A percentile compares a stretch with the other conserved stretches of the same genome.
Conservation (phyloP, 2,113 vertebrate species). For the Stomatorhinus ivindoensis region DNA sequence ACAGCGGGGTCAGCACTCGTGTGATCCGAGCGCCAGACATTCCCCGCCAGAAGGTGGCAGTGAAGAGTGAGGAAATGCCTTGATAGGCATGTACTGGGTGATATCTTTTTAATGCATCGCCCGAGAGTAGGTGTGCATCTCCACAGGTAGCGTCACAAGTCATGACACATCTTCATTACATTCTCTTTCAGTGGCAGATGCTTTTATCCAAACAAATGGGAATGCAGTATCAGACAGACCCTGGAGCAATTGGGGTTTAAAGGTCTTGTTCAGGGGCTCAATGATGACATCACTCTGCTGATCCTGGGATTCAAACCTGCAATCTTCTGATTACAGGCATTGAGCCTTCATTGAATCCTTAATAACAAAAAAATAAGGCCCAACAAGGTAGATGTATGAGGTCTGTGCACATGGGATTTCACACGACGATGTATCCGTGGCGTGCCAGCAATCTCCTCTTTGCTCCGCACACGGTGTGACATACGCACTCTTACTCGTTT, state of each 20-base stretch:
- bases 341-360: not conserved
- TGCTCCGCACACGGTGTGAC: not conserved
- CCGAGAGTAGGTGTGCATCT: not conserved
- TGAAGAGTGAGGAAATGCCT: not conserved
- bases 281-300: not conserved
- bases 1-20: not conserved
- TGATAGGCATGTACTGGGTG: not conserved
- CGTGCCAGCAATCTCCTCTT: not conserved
- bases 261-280: not conserved
- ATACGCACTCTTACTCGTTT: not conserved
- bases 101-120: not conserved
- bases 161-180: not conserved
- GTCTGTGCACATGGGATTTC: not conserved
- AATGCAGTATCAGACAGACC: not conserved
- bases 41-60: not conserved
- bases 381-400: not conserved
- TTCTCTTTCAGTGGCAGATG: not conserved
- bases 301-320: not conserved
- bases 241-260: not conserved
- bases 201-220: not conserved
- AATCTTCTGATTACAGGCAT: not conserved
- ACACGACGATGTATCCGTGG: not conserved
- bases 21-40: not conserved
- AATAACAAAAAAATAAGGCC: not conserved
- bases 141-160: not conserved